Evolutionary conservation across 2,888 invertebrate genomes (phyloP).

Genomic region (Physocephala rufipes): DNA sequence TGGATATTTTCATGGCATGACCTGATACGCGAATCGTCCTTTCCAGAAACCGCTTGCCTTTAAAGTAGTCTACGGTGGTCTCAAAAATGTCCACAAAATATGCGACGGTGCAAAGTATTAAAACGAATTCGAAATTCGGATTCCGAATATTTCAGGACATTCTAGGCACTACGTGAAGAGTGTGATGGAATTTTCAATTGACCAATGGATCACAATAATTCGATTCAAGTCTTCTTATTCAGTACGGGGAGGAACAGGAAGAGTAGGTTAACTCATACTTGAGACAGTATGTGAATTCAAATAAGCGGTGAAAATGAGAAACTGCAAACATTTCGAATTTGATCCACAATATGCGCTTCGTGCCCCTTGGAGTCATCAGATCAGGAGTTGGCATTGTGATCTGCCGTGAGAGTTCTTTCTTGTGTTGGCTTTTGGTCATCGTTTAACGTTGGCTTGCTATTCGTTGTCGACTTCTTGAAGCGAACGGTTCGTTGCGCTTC

Average conservation of each 20-base stretch:
- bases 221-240: background rate
- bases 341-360: constrained; percentile 14
- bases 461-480: constrained; percentile 64
- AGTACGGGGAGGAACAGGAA: background rate
- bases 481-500: constrained; percentile 56
- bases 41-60: constrained; percentile 23
- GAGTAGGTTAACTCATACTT: background rate
- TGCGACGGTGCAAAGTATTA: too few relatives aligned
- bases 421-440: constrained; percentile 39
- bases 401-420: constrained; percentile 39
- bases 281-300: background rate
- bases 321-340: constrained; percentile 20
- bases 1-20: background rate
- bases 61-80: constrained; percentile 8
- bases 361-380: constrained; percentile 36
- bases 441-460: constrained; percentile 55
- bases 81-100: background rate
- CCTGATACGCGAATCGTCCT: background rate
- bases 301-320: too few relatives aligned
- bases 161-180: background rate
- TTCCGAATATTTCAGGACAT: background rate
- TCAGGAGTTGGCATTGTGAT: constrained; percentile 22
- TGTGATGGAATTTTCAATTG: too few relatives aligned
- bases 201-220: background rate
- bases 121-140: too few relatives aligned